Conservation (phyloP, 2,888 invertebrate genomes). For the Frankliniella fusca region DNA sequence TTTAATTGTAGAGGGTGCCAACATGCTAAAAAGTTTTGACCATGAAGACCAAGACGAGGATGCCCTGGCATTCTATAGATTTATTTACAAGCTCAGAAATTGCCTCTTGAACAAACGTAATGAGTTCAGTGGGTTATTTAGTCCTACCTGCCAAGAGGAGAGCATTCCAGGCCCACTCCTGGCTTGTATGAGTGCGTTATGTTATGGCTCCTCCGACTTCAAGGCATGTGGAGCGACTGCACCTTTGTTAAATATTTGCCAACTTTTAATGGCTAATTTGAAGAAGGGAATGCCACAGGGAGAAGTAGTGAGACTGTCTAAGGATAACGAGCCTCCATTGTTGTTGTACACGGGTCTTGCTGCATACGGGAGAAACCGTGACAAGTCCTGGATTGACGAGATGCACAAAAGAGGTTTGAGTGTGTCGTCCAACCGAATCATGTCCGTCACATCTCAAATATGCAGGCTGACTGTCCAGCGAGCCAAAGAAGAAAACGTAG, state of each 20-base stretch:
- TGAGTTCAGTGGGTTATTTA: background rate
- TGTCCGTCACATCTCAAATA: background rate
- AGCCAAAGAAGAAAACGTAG: background rate
- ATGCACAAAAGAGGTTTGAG: background rate
- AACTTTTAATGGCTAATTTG: background rate
- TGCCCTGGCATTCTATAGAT: background rate
- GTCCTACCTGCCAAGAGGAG: background rate
- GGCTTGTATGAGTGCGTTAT: background rate
- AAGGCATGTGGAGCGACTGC: background rate
- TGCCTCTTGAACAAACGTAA: background rate
- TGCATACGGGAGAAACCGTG: background rate
- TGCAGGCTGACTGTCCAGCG: background rate
- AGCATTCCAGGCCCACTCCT: background rate
- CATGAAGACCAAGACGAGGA: background rate
- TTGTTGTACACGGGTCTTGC: background rate
- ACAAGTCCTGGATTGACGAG: background rate
- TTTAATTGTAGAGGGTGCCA: background rate
- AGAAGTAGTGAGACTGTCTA: background rate
- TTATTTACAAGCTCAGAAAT: background rate
- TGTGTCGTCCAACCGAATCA: background rate
- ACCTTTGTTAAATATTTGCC: background rate
- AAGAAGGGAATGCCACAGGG: background rate
- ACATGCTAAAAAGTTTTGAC: background rate
- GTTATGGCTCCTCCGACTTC: background rate
- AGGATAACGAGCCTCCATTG: background rate